phyloP scores from a whole-genome alignment of 1,140 invertebrate species.

The Drosophila azteca region DNA sequence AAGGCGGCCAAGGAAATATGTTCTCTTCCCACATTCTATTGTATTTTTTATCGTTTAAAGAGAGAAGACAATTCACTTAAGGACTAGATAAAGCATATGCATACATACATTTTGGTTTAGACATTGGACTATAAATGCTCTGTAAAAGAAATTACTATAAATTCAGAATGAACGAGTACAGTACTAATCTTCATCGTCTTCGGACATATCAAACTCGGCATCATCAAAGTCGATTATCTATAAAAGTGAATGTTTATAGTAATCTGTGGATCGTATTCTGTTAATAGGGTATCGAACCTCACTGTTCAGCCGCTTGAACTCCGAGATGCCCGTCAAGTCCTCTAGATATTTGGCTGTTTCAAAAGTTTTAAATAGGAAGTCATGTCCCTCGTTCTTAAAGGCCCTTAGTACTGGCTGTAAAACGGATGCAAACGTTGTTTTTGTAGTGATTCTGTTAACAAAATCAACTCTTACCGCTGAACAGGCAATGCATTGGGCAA shows the following conservation, averaged over 20 bases:
- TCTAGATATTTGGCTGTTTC: constrained; percentile 94
- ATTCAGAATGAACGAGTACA: background rate
- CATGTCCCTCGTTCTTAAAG: constrained; percentile 85
- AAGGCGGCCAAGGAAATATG: constrained; percentile 15
- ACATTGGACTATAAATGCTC: constrained; percentile 39
- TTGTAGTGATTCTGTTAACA: background rate
- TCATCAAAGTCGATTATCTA: constrained; percentile 83
- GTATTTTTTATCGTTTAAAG: background rate
- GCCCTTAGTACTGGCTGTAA: constrained; percentile 62
- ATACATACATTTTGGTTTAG: constrained; percentile 38
- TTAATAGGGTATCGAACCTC: constrained; percentile 39
- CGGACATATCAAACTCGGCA: constrained; percentile 74
- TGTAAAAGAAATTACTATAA: constrained; percentile 1
- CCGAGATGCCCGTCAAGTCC: constrained; percentile 92
- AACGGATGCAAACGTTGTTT: too few species aligned
- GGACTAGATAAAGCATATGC: constrained; percentile 21
- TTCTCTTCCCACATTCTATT: background rate
- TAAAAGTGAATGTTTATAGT: constrained; percentile 3
- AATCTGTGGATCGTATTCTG: background rate
- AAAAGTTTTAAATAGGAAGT: constrained; percentile 94
- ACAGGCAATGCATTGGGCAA: constrained; percentile 96
- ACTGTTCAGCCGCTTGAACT: constrained; percentile 82
- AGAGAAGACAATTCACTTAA: constrained; percentile 11
- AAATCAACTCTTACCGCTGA: constrained; percentile 84
- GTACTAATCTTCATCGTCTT: constrained; percentile 53